Base-by-base conservation (phyloP, 2,797 vertebrate species). In the Lerista edwardsae region DNA sequence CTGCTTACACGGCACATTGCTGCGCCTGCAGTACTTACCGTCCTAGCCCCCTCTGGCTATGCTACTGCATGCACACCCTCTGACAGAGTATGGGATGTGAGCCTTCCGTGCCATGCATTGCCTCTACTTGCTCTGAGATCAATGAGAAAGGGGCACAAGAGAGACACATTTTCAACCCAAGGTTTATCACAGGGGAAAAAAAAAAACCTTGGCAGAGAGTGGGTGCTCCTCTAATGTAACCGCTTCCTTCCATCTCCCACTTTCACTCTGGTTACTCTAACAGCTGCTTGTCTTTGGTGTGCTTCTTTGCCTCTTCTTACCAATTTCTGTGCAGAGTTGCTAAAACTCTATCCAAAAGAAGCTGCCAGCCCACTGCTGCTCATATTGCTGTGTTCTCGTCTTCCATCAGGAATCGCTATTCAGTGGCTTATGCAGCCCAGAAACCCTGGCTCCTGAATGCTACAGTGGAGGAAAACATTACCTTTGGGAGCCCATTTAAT, bases 401-500 rank as follows among this genome's bases (percentile, higher is more conserved):
- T 91, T 86, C 3, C 93, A 98, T 97, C 89, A 98, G 98, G 94
- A 99, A 97, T 96, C 97, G 98, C 82, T 97, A 98, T 84, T 98
- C 98, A 0, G 98, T 99, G 93, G 98, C 98, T 87, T 99, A 99
- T 0, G 98, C 98, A 39, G 96, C 98, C 83, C 98, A 99, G 95
- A 99, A 99, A 94, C 98, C 99, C 0, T 99, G 99, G 99, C 96
- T 99, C 89, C 96, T 99, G 83, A 99, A 99, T 39, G 98, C 99
- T 4, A 99, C 99, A 0, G 98, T 99, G 84, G 99, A 99, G 92
- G 98, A 99, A 34, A 99, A 99, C 94, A 99, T 99, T 87, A 99
- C 97, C 14, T 99, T 99, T 78, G 99, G 99, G 41, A 98, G 97
- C 86, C 97, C 98, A 9, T 99, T 99, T 94, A 98, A 94, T 89